phyloP scores from a whole-genome alignment of 1,140 invertebrate genomes.

The Alviniconcha marisindica region DNA sequence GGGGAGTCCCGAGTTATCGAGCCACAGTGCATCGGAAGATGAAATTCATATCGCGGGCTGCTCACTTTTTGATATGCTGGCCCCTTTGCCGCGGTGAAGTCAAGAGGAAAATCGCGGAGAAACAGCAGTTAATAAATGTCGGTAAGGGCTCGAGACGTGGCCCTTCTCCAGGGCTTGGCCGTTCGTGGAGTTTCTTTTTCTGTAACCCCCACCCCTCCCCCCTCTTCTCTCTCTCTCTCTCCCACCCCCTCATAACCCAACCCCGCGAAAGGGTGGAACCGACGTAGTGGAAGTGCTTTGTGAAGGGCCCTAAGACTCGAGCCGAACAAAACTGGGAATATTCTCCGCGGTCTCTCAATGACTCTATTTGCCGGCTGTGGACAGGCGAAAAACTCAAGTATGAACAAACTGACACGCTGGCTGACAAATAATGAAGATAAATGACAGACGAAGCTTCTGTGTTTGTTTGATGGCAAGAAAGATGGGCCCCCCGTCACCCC shows the following conservation, averaged over 20 bases:
- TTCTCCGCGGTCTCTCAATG: slow-evolving; percentile 32
- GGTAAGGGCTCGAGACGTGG: slow-evolving; percentile 34
- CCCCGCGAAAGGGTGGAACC: background rate
- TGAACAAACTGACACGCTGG: slow-evolving; percentile 52
- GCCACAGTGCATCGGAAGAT: background rate
- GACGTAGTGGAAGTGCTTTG: background rate
- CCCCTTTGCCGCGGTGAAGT: slow-evolving; percentile 29
- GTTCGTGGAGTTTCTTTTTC: slow-evolving; percentile 21
- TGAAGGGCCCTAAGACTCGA: background rate
- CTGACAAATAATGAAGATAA: slow-evolving; percentile 58
- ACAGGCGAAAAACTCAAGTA: slow-evolving; percentile 37
- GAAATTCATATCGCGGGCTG: slow-evolving; percentile 35
- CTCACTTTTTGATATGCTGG: slow-evolving; percentile 45
- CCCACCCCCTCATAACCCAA: background rate
- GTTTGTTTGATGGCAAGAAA: slow-evolving; percentile 43
- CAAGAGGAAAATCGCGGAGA: slow-evolving; percentile 45
- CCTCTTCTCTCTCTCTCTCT: background rate
- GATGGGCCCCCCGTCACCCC: slow-evolving; percentile 40
- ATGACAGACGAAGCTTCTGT: slow-evolving; percentile 46
- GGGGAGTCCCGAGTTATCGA: background rate
- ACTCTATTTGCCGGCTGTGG: slow-evolving; percentile 34
- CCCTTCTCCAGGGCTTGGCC: slow-evolving; percentile 26
- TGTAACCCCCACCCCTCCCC: background rate
- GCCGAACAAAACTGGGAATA: slow-evolving; percentile 33
- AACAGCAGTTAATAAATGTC: slow-evolving; percentile 53